Percentiles rank a stretch among this genome's conserved stretches.
phyloP scores from a whole-genome alignment of 2,113 vertebrate species.

The Marcusenius ussheri region DNA sequence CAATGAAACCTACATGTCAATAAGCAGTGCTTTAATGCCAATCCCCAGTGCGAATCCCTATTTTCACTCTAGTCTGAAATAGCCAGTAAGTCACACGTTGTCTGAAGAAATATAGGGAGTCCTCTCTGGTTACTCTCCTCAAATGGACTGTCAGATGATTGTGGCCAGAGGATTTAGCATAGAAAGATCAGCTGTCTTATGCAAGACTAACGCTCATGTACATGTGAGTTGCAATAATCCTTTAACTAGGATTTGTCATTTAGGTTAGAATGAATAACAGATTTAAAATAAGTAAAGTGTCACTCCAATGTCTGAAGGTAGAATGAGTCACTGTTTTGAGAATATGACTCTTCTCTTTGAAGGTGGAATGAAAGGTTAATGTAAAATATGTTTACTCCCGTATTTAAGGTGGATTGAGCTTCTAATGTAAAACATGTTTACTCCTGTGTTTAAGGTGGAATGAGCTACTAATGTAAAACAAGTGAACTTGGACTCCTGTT shows the following conservation, averaged over 20 bases:
- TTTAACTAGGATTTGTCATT: not conserved
- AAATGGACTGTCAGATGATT: not conserved
- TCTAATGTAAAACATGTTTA: not conserved
- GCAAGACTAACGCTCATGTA: not conserved
- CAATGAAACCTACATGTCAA: not conserved
- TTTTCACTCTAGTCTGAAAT: not conserved
- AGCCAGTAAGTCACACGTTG: not conserved
- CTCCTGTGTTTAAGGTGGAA: not conserved
- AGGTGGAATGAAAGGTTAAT: not conserved
- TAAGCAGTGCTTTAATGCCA: not conserved
- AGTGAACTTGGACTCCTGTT: not conserved
- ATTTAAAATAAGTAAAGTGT: not conserved
- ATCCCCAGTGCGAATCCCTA: not conserved
- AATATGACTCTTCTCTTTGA: not conserved
- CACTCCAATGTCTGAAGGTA: not conserved
- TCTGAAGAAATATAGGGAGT: not conserved
- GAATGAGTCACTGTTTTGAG: not conserved
- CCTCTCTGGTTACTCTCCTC: not conserved
- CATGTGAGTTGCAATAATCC: not conserved
- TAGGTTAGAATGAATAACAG: not conserved
- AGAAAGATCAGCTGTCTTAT: not conserved
- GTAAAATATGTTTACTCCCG: not conserved
- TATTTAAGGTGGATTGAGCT: not conserved
- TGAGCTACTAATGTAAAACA: slow-evolving; percentile 12
- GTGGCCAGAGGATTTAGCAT: not conserved